phyloP scores from a whole-genome alignment of 2,113 vertebrate genomes.

The Onychorhynchus coronatus region DNA sequence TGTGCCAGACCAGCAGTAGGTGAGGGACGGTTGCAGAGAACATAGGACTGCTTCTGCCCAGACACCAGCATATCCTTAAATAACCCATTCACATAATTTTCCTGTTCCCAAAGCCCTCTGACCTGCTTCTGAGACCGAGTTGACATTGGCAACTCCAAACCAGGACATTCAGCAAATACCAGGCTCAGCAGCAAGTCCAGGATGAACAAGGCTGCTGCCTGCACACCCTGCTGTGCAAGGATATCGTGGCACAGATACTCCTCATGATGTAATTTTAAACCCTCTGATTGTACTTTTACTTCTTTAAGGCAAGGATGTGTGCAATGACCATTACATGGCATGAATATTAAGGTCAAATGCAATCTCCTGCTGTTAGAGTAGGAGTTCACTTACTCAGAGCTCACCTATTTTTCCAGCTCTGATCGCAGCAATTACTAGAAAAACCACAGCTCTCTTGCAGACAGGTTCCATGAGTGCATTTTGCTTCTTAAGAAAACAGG shows the following conservation, averaged over 20 bases:
- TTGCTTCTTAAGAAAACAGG: slow-evolving; percentile 10
- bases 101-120: background rate
- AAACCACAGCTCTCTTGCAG: slow-evolving; percentile 17
- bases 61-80: background rate
- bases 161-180: background rate
- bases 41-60: background rate
- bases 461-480: background rate
- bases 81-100: background rate
- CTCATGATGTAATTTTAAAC: background rate
- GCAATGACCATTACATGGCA: background rate
- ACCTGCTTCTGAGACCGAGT: background rate
- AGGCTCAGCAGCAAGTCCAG: background rate
- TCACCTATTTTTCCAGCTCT: slow-evolving; percentile 45
- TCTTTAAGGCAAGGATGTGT: background rate
- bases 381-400: slow-evolving; percentile 39
- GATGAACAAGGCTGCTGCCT: background rate
- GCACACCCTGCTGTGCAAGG: background rate
- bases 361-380: slow-evolving; percentile 36
- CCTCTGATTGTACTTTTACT: background rate
- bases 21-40: background rate
- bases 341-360: slow-evolving; percentile 38
- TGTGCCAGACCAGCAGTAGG: background rate
- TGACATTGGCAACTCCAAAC: background rate
- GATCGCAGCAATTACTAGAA: slow-evolving; percentile 59
- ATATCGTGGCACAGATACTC: background rate